phyloP scores from a whole-genome alignment of 1,140 invertebrate genomes.

The Leptoteleia sp. region DNA sequence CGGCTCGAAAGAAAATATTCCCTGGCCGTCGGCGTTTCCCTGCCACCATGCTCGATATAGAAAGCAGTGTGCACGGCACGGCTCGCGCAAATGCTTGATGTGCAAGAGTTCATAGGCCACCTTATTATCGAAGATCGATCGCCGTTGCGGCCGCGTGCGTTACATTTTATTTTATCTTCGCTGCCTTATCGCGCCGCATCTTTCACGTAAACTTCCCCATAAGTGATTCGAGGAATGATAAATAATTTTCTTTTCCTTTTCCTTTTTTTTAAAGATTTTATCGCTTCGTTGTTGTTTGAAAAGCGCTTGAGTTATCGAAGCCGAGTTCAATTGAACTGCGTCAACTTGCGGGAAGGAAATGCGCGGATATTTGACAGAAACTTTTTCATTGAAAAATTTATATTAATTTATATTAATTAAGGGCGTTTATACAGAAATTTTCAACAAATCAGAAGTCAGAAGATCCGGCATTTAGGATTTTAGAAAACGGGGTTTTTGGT shows the following conservation, averaged over 20 bases:
- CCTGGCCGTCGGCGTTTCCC: conserved; percentile 54
- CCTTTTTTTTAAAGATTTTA: conserved; percentile 18
- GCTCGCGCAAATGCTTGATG: conserved; percentile 45
- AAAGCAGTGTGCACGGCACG: conserved; percentile 40
- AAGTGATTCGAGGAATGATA: conserved; percentile 34
- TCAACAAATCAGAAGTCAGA: too few species aligned
- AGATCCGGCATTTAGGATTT: too few species aligned
- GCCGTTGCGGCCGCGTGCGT: conserved; percentile 30
- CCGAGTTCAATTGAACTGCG: conserved; percentile 6
- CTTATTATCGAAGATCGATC: conserved; percentile 61
- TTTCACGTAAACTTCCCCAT: conserved; percentile 6
- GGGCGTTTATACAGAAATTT: too few species aligned
- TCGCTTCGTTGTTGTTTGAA: conserved; percentile 19
- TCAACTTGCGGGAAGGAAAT: too few species aligned
- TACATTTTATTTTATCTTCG: conserved; percentile 52
- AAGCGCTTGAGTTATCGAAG: not conserved
- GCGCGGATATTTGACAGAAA: too few species aligned
- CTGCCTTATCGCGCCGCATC: conserved; percentile 39
- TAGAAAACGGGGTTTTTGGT: too few species aligned
- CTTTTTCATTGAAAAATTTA: too few species aligned
- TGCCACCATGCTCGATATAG: conserved; percentile 51
- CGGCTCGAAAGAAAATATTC: conserved; percentile 70
- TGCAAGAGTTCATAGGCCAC: conserved; percentile 54
- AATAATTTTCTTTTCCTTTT: conserved; percentile 18
- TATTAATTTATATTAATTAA: too few species aligned